Evolutionary conservation across 2,113 vertebrate genomes (phyloP).

Genomic region (Phocoena phocoena): DNA sequence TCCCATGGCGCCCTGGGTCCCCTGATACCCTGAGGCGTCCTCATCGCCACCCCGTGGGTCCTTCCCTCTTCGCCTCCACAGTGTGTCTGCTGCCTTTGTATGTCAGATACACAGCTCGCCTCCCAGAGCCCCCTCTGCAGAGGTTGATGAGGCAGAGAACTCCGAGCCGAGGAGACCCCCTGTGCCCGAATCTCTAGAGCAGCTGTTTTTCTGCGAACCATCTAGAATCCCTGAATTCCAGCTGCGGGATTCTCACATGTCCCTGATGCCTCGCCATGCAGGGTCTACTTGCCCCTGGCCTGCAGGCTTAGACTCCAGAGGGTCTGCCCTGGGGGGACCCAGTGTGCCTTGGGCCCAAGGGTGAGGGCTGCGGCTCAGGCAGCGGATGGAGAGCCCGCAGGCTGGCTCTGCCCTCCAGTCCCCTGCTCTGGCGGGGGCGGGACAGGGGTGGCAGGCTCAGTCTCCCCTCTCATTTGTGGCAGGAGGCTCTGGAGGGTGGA

Average conservation of each 20-base stretch:
- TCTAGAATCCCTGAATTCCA: not conserved
- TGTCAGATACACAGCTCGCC: accelerated
- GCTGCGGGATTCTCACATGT: not conserved
- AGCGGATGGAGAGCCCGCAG: not conserved
- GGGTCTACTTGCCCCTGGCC: accelerated
- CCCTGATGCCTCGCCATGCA: accelerated
- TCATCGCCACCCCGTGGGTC: accelerated
- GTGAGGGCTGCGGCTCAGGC: not conserved
- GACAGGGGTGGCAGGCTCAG: not conserved
- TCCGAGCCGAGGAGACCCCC: not conserved
- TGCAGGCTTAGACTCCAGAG: accelerated
- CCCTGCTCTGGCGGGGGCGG: not conserved
- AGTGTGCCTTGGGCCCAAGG: not conserved
- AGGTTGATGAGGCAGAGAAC: accelerated
- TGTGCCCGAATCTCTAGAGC: accelerated
- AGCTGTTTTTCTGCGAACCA: not conserved
- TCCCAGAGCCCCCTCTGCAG: not conserved
- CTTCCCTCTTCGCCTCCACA: not conserved
- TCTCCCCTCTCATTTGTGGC: not conserved
- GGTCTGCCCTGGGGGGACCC: too few relatives aligned
- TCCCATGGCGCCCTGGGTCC: not conserved
- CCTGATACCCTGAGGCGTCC: accelerated
- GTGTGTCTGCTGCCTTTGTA: not conserved
- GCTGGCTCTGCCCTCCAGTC: not conserved
- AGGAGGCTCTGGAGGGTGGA: not conserved